Conservation (phyloP, 2,888 invertebrate genomes). For the Cheilosia urbana region DNA sequence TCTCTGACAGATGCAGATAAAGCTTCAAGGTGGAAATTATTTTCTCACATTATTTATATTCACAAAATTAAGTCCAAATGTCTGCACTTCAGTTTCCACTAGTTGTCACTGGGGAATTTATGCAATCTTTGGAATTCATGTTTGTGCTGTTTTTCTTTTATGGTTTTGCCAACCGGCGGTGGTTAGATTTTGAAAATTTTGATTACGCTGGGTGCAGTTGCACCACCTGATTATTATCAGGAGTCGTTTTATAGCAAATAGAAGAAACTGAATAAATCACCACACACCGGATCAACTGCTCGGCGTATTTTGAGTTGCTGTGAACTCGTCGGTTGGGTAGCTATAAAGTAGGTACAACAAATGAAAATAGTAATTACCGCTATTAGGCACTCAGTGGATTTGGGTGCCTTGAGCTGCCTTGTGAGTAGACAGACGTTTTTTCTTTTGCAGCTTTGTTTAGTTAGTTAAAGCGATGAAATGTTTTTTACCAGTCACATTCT, state of each 20-base stretch:
- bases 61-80: constrained; percentile 52
- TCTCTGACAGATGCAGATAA: constrained; percentile 62
- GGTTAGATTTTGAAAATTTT: constrained; percentile 62
- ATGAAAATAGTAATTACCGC: constrained; percentile 72
- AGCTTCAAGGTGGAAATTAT: constrained; percentile 43
- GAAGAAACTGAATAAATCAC: constrained; percentile 68
- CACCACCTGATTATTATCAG: constrained; percentile 68
- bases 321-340: constrained; percentile 54
- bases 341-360: constrained; percentile 64
- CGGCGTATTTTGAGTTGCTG: constrained; percentile 38
- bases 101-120: constrained; percentile 69
- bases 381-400: constrained; percentile 57
- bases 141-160: neutral
- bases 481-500: constrained; percentile 51
- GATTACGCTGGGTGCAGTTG: constrained; percentile 69
- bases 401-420: constrained; percentile 49
- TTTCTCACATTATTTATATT: constrained; percentile 56
- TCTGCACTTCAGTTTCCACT: constrained; percentile 67
- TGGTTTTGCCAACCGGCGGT: constrained; percentile 34
- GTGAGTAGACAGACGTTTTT: constrained; percentile 31
- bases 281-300: constrained; percentile 53
- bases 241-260: constrained; percentile 54
- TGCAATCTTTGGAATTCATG: constrained; percentile 63
- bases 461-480: constrained; percentile 11
- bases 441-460: constrained; percentile 3